phyloP scores from a whole-genome alignment of 2,797 vertebrate species.

The Dipus sagitta region DNA sequence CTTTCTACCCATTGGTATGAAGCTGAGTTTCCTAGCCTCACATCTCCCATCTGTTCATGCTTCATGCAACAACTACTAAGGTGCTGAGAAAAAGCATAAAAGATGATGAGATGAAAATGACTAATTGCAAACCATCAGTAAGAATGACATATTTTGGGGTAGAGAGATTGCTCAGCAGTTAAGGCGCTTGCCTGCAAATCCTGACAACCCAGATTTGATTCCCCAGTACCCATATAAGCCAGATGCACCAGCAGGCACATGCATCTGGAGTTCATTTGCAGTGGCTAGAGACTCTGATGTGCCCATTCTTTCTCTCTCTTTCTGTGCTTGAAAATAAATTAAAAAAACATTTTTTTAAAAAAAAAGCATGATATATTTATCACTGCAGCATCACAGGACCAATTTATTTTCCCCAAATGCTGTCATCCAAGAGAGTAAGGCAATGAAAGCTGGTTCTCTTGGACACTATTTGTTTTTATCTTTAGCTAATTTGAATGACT shows the following conservation, averaged over 20 bases:
- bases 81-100: background rate
- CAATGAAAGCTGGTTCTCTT: constrained; percentile 42
- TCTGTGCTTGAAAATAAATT: too few relatives aligned
- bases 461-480: constrained; percentile 29
- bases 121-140: background rate
- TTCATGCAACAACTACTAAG: background rate
- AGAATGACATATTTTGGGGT: background rate
- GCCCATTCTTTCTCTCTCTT: too few relatives aligned
- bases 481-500: constrained; percentile 33
- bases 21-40: background rate
- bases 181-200: too few relatives aligned
- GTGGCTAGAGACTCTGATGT: too few relatives aligned
- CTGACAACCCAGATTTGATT: too few relatives aligned
- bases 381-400: background rate
- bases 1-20: background rate
- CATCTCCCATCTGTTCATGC: background rate
- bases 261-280: too few relatives aligned
- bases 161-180: too few relatives aligned
- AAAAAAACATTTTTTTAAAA: too few relatives aligned
- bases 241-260: too few relatives aligned
- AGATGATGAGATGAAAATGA: constrained; percentile 28
- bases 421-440: constrained; percentile 23
- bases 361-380: constrained; percentile 40
- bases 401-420: constrained; percentile 47
- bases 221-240: too few relatives aligned